These are phyloP conservation scores for Macroramphosus scolopax DNA, from an alignment of 2,797 vertebrate genomes.

Conservation along the genomic window DNA sequence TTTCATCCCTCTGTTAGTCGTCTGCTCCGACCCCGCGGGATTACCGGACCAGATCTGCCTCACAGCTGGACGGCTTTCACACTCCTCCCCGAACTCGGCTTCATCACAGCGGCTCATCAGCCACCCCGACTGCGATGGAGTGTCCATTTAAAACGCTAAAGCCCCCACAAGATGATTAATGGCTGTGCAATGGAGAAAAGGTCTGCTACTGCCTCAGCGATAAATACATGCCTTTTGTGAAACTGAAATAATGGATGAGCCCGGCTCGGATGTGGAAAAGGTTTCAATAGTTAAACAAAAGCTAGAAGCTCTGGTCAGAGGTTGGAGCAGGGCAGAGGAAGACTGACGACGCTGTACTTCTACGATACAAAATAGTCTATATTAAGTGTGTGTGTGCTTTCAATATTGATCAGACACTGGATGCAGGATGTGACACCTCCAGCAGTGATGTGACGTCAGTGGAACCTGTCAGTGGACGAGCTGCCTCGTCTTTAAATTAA, in stretches of 20 bases:
- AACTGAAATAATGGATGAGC: slow-evolving; percentile 17
- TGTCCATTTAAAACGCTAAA: slow-evolving; percentile 32
- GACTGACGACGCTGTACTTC: neutral
- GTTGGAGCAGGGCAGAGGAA: slow-evolving; percentile 4
- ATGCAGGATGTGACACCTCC: no score
- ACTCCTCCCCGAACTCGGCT: slow-evolving; percentile 32
- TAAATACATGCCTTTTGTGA: slow-evolving; percentile 26
- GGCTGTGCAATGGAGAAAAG: slow-evolving; percentile 12
- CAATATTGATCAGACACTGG: slow-evolving; percentile 11
- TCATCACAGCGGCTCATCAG: neutral
- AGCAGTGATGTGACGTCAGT: no score
- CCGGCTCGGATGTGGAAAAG: neutral
- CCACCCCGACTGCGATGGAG: slow-evolving; percentile 15
- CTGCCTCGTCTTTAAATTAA: no score
- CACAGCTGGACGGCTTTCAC: slow-evolving; percentile 45
- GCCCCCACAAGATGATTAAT: slow-evolving; percentile 35
- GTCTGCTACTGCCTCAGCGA: slow-evolving; percentile 4
- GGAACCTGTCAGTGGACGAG: no score
- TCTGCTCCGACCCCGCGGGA: slow-evolving; percentile 10
- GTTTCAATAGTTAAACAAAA: slow-evolving; percentile 7
- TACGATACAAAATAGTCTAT: neutral
- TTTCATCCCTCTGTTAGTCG: slow-evolving; percentile 7
- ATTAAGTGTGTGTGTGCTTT: no score
- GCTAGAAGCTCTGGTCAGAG: neutral
- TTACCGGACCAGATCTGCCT: slow-evolving; percentile 26